phyloP scores from a whole-genome alignment of 2,797 vertebrate species.

The Galaxias olidus region DNA sequence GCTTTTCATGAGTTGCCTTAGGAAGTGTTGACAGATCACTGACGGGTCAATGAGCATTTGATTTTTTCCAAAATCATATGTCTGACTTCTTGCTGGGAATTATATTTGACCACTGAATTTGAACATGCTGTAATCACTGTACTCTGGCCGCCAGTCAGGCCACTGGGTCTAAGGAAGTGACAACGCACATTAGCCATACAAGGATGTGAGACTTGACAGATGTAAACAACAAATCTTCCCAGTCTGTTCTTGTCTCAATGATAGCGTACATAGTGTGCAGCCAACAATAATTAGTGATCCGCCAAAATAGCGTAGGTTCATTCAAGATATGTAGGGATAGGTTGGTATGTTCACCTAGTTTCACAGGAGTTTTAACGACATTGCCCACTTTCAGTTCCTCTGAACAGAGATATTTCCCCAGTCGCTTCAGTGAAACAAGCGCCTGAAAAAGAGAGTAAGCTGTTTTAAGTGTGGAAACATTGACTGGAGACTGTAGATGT shows the following conservation, averaged over 20 bases:
- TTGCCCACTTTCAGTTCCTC: slow-evolving; percentile 81
- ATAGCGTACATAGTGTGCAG: no score
- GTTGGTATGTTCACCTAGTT: background rate
- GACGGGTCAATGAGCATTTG: slow-evolving; percentile 45
- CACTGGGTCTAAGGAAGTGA: slow-evolving; percentile 71
- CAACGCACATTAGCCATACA: slow-evolving; percentile 67
- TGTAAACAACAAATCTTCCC: slow-evolving; percentile 68
- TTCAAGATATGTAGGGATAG: no score
- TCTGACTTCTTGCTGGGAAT: slow-evolving; percentile 68
- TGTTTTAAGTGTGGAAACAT: no score
- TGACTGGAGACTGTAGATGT: no score
- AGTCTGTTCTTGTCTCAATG: slow-evolving; percentile 43
- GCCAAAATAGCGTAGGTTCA: no score
- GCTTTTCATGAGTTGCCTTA: slow-evolving; percentile 63
- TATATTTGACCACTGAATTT: slow-evolving; percentile 62
- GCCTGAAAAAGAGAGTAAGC: no score
- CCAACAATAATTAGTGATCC: no score
- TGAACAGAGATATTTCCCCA: slow-evolving; percentile 87
- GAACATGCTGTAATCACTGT: slow-evolving; percentile 76
- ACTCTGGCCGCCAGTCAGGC: slow-evolving; percentile 56
- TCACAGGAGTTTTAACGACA: no score
- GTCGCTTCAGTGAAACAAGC: slow-evolving; percentile 86
- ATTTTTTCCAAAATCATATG: slow-evolving; percentile 64
- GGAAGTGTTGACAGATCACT: slow-evolving; percentile 69
- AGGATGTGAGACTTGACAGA: slow-evolving; percentile 64